Conservation (phyloP, 2,888 invertebrate genomes). For the Charanyca ferruginea region DNA sequence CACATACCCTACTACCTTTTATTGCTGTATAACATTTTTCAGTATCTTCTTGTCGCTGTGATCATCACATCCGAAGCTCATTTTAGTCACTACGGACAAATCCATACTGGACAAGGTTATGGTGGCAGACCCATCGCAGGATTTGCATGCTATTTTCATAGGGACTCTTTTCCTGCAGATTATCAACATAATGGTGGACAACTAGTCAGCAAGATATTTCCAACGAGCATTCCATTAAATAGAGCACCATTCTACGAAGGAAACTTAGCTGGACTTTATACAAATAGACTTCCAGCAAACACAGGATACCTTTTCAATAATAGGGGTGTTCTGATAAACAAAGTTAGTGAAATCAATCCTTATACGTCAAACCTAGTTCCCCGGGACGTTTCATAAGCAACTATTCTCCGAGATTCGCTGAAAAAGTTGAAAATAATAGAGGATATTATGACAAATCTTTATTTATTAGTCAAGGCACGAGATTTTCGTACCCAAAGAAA, state of each 20-base stretch:
- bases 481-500: not conserved
- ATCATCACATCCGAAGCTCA: slow-evolving; percentile 5
- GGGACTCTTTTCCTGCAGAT: not conserved
- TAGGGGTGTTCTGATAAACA: not conserved
- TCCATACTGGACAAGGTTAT: not conserved
- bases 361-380: slow-evolving; percentile 1
- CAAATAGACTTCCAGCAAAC: not conserved
- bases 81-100: not conserved
- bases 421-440: not conserved
- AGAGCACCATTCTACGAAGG: not conserved
- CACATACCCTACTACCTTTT: too few relatives aligned
- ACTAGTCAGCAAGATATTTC: not conserved
- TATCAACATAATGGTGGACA: too few relatives aligned
- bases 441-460: not conserved
- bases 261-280: not conserved
- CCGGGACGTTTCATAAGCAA: not conserved
- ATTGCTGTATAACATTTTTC: slow-evolving; percentile 6
- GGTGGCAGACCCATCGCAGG: too few relatives aligned
- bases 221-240: not conserved
- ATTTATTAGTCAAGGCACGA: not conserved
- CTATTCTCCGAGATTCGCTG: not conserved
- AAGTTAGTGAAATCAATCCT: not conserved
- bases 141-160: too few relatives aligned
- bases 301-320: not conserved
- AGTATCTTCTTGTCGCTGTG: slow-evolving; percentile 6